Evolutionary conservation across 2,113 vertebrate genomes (phyloP).

Genomic region (Falco punctatus): DNA sequence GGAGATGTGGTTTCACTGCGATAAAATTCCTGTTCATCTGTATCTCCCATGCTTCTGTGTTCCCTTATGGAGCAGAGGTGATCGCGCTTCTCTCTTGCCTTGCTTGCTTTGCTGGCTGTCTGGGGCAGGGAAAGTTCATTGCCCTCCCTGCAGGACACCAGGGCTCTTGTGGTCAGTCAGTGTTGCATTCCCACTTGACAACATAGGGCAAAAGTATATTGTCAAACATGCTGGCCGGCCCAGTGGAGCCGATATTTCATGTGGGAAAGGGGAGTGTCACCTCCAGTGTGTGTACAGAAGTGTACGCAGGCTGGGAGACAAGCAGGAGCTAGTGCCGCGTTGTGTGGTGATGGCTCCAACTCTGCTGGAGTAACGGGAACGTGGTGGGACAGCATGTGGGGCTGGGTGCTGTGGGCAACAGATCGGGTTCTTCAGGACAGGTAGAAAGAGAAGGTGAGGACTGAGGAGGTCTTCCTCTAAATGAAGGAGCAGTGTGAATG

Average conservation of each 20-base stretch:
- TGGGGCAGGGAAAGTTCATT: neutral
- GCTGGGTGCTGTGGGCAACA: neutral
- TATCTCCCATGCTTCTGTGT: neutral
- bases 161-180: neutral
- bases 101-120: neutral
- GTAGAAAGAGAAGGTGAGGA: neutral
- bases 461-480: neutral
- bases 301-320: neutral
- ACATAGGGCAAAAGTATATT: accelerated
- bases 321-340: accelerated
- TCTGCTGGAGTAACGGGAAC: neutral
- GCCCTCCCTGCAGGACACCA: neutral
- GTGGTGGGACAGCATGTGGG: neutral
- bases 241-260: neutral
- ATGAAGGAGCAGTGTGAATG: neutral
- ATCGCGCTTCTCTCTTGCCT: neutral
- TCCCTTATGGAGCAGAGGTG: neutral
- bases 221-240: neutral
- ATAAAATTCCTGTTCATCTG: neutral
- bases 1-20: neutral
- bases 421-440: neutral
- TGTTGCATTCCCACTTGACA: neutral
- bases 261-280: neutral
- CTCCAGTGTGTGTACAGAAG: neutral
- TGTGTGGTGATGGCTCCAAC: neutral